Conservation (phyloP, 2,797 vertebrate genomes). For the Tadarida brasiliensis region DNA sequence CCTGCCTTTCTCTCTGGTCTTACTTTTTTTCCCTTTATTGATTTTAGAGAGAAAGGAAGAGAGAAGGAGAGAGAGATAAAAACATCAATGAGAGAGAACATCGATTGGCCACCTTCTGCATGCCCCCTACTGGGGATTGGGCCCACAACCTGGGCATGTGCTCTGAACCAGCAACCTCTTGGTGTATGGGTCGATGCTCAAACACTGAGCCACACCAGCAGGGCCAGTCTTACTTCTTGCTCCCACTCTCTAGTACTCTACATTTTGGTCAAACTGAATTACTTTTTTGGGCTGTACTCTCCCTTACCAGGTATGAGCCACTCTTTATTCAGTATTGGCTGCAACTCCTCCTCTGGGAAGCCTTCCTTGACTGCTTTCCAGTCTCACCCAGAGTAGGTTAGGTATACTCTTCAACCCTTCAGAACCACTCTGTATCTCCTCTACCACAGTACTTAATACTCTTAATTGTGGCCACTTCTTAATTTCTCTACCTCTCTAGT, state of each 20-base stretch:
- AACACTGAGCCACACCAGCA: too few relatives aligned
- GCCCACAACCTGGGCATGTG: too few relatives aligned
- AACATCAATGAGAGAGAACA: too few relatives aligned
- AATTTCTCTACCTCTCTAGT: not conserved
- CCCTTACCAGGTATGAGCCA: not conserved
- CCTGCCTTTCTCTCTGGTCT: not conserved
- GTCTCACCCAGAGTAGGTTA: not conserved
- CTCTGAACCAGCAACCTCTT: too few relatives aligned
- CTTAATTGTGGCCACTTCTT: not conserved
- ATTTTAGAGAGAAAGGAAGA: too few relatives aligned
- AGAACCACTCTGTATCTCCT: not conserved
- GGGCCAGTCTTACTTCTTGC: not conserved
- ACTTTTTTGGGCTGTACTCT: not conserved
- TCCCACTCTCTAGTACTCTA: not conserved
- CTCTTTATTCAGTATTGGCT: not conserved
- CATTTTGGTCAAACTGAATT: not conserved
- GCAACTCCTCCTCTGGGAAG: not conserved
- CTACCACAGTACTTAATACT: not conserved
- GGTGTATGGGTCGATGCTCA: too few relatives aligned
- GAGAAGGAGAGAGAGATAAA: too few relatives aligned
- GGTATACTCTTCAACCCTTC: not conserved
- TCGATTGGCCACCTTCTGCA: too few relatives aligned
- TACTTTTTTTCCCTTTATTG: too few relatives aligned
- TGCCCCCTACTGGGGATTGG: too few relatives aligned
- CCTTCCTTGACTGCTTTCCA: not conserved